Percentiles rank a stretch among this genome's conserved stretches.
Evolutionary conservation across 2,888 invertebrate genomes (phyloP).

Genomic region (Sinhomidia bicolor): DNA sequence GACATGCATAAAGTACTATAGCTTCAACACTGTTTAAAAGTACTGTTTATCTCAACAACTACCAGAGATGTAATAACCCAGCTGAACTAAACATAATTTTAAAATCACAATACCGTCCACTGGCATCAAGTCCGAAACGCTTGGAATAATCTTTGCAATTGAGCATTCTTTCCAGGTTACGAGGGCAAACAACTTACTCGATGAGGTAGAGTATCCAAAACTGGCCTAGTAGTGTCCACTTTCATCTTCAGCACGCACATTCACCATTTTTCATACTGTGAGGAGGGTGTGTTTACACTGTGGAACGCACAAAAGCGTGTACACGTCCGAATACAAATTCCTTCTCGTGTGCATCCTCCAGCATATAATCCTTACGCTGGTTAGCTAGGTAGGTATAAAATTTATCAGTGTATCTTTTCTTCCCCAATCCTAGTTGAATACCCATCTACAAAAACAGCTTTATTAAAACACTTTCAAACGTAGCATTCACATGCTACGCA

Average conservation of each 20-base stretch:
- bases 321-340: neutral
- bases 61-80: too few species aligned
- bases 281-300: neutral
- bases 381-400: too few species aligned
- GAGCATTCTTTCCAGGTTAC: slow-evolving; percentile 46
- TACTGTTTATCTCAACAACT: too few species aligned
- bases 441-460: neutral
- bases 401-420: neutral
- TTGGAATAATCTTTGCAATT: too few species aligned
- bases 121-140: too few species aligned
- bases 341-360: neutral
- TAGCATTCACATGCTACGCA: neutral
- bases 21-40: too few species aligned
- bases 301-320: neutral
- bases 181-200: neutral
- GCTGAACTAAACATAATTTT: too few species aligned
- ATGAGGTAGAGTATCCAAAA: too few species aligned
- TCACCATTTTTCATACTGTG: slow-evolving; percentile 1
- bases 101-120: too few species aligned
- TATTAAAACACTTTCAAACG: neutral
- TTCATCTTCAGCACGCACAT: neutral
- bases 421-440: neutral
- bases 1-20: too few species aligned
- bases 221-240: neutral
- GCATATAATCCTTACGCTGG: neutral